phyloP scores from a whole-genome alignment of 2,888 invertebrate species.

The Agonum fuliginosum region DNA sequence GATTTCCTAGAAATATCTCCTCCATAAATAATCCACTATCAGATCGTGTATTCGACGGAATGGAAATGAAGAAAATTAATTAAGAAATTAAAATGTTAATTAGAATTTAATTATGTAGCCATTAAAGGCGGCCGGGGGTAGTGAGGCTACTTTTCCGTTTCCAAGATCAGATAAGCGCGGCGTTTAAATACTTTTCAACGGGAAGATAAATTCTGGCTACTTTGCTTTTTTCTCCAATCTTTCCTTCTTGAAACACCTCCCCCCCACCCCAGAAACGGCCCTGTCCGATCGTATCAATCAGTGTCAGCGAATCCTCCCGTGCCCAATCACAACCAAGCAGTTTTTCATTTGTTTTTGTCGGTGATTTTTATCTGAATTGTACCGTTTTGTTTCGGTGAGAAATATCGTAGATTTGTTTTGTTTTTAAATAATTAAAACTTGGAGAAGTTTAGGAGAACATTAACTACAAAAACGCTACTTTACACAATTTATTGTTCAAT shows the following conservation, averaged over 20 bases:
- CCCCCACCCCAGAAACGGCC: neutral
- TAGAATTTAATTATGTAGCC: slow-evolving; percentile 49
- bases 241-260: neutral
- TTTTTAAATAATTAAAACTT: slow-evolving; percentile 31
- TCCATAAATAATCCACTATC: slow-evolving; percentile 31
- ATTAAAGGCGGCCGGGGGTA: slow-evolving; percentile 24
- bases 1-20: neutral
- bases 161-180: slow-evolving; percentile 26
- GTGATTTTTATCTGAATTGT: slow-evolving; percentile 34
- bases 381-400: slow-evolving; percentile 5
- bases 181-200: slow-evolving; percentile 38
- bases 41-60: slow-evolving; percentile 34
- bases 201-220: slow-evolving; percentile 14
- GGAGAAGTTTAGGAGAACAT: neutral
- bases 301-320: slow-evolving; percentile 28
- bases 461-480: neutral
- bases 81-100: slow-evolving; percentile 52
- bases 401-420: slow-evolving; percentile 13
- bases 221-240: slow-evolving; percentile 16
- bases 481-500: neutral
- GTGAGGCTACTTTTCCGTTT: slow-evolving; percentile 3
- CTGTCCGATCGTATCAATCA: slow-evolving; percentile 42
- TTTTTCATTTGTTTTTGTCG: slow-evolving; percentile 43
- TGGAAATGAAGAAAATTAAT: slow-evolving; percentile 43
- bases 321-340: slow-evolving; percentile 27